Conservation (phyloP, 1,140 invertebrate species). For the Maconellicoccus hirsutus region DNA sequence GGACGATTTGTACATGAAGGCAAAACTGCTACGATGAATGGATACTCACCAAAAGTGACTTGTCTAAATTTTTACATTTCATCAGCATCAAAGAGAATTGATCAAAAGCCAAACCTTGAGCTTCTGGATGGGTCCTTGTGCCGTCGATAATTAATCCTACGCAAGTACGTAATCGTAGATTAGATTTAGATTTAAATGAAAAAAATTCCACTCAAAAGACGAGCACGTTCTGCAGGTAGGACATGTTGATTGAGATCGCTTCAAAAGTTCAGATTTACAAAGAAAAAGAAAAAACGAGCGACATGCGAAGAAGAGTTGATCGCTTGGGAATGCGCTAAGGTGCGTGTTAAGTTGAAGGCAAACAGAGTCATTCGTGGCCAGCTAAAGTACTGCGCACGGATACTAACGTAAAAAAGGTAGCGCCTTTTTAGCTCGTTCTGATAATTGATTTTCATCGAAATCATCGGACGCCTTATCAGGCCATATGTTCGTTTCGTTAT, state of each 20-base stretch:
- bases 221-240: neutral
- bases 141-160: conserved; percentile 35
- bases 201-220: neutral
- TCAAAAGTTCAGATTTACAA: too few species aligned
- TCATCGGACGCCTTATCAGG: conserved; percentile 30
- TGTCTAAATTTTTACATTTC: conserved; percentile 40
- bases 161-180: conserved; percentile 26
- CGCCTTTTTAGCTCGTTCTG: conserved; percentile 28
- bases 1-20: too few species aligned
- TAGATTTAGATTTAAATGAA: neutral
- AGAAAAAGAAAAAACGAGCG: too few species aligned
- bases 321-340: neutral
- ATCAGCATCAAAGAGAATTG: conserved; percentile 49
- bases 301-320: too few species aligned
- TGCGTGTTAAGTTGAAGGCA: neutral
- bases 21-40: too few species aligned
- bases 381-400: neutral
- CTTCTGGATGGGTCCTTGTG: conserved; percentile 35
- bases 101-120: conserved; percentile 56
- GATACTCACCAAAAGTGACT: conserved; percentile 30
- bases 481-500: conserved; percentile 30
- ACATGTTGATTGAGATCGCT: too few species aligned
- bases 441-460: conserved; percentile 24
- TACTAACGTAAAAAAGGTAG: conserved; percentile 29
- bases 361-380: neutral